Evolutionary conservation across 2,797 vertebrate genomes (phyloP).

Genomic region (Sciaenops ocellatus): DNA sequence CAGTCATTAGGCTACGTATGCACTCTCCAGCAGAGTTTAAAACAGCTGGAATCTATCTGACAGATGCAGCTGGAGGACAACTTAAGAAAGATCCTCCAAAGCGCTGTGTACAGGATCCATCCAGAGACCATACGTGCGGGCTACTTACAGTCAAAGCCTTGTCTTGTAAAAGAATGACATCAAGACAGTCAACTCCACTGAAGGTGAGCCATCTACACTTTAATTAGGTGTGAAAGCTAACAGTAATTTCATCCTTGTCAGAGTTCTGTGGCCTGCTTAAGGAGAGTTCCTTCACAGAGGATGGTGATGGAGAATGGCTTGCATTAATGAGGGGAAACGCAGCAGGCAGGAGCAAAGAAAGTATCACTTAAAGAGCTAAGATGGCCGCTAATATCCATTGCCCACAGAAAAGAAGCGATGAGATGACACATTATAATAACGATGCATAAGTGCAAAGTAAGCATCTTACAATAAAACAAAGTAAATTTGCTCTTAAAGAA

Average conservation of each 20-base stretch:
- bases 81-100: conserved; percentile 67
- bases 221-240: conserved; percentile 82
- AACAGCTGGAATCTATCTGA: conserved; percentile 58
- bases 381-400: conserved; percentile 72
- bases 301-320: conserved; percentile 75
- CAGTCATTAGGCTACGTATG: conserved; percentile 28
- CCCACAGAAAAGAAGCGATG: conserved; percentile 66
- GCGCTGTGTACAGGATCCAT: conserved; percentile 64
- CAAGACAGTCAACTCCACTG: conserved; percentile 51
- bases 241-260: conserved; percentile 79
- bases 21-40: conserved; percentile 30
- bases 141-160: conserved; percentile 51
- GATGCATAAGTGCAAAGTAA: conserved; percentile 79
- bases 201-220: conserved; percentile 67
- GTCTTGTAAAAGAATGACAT: conserved; percentile 63
- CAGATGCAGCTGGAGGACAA: conserved; percentile 70
- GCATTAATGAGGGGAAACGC: conserved; percentile 85
- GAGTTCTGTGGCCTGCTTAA: conserved; percentile 70
- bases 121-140: conserved; percentile 55
- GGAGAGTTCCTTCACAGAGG: conserved; percentile 74
- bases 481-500: conserved; percentile 66
- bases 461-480: conserved; percentile 73
- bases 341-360: conserved; percentile 82
- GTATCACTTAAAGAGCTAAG: conserved; percentile 79
- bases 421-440: conserved; percentile 80